Evolutionary conservation across 2,888 invertebrate species (phyloP), one percentile per base, ranked within the genome.

Genomic region (Patella caerulea): DNA sequence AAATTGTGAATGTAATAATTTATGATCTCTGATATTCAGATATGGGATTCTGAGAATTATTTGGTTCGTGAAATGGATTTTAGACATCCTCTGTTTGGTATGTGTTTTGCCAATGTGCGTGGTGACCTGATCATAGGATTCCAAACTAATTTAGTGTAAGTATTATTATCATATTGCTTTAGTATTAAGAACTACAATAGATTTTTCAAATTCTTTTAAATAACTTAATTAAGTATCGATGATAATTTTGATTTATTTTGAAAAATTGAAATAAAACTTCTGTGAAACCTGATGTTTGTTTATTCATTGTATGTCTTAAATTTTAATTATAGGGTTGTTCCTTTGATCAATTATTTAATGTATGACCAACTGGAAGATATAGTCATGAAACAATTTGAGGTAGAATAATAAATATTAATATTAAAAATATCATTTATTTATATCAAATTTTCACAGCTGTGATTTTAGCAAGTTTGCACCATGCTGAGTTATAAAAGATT

Each of bases 121-220:
- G 89, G 90, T 9, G 89, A 89, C 77, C 78, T 90, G 9, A 80
- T 89, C 53, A 79, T 88, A 24, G 90, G 89, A 54, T 88, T 85
- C 78, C 83, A 87, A 54, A 84, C 83, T 69, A 65, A 77, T 45
- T 53, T 77, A 19, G 74, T 73, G 74, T 71, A 71, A 56, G 71
- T 73, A 29, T 76, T 59, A 72, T 52, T 52, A 45, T 29, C 24
- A 34, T 74, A 52, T 74, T 14, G n/a, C 24, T 65, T 3, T 7
- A 71, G 15, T 72, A 54, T 12, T 17, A 19, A 4, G 0, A 74
- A 29, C 17, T 24, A 14, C 45, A 45, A 73, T 1, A 73, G 5
- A 15, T 11, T 73, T 59, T 65, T 29, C 19, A 65, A 65, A 65
- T 29, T 19, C 1, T 69, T 65, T 29, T 5, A 24, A n/a, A 29